Conservation (phyloP, 30 jellyfish, hydroid and myxozoan species). For the Cassiopea xamachana region DNA sequence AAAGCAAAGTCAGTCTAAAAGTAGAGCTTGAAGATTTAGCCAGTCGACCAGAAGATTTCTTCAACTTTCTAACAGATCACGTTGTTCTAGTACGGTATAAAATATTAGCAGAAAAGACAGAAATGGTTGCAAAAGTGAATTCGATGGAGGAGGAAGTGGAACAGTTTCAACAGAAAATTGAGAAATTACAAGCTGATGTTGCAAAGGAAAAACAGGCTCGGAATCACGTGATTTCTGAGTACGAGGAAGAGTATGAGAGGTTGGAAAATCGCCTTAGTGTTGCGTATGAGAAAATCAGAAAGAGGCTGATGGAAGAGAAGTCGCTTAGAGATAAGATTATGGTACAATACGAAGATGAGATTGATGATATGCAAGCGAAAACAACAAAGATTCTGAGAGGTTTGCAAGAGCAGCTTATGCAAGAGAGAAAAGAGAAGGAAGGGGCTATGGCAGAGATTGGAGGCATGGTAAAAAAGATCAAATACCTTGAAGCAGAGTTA, state of each 20-base stretch:
- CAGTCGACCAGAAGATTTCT: conserved; percentile 20
- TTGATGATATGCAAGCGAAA: conserved; percentile 63
- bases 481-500: conserved; percentile 35
- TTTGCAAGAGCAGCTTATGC: conserved; percentile 61
- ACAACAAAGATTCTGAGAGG: conserved; percentile 57
- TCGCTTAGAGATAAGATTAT: conserved; percentile 56
- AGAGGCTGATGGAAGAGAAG: conserved; percentile 75
- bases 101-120: conserved; percentile 54
- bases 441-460: conserved; percentile 35
- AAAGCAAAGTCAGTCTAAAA: neutral
- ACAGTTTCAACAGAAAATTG: conserved; percentile 22
- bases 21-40: neutral
- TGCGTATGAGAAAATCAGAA: conserved; percentile 72
- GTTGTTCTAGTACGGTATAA: conserved; percentile 31
- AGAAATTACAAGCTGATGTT: conserved; percentile 13
- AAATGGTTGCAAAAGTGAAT: conserved; percentile 58
- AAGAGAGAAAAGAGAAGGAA: conserved; percentile 66
- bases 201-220: conserved; percentile 55
- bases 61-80: conserved; percentile 33
- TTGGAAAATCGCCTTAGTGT: conserved; percentile 66
- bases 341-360: conserved; percentile 67
- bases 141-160: conserved; percentile 59
- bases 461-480: conserved; percentile 15
- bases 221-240: conserved; percentile 55
- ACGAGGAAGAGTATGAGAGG: conserved; percentile 70